Evolutionary conservation across 2,888 invertebrate species (phyloP), one percentile per base, ranked within the genome.

Genomic region (Sphaerophoria taeniata): DNA sequence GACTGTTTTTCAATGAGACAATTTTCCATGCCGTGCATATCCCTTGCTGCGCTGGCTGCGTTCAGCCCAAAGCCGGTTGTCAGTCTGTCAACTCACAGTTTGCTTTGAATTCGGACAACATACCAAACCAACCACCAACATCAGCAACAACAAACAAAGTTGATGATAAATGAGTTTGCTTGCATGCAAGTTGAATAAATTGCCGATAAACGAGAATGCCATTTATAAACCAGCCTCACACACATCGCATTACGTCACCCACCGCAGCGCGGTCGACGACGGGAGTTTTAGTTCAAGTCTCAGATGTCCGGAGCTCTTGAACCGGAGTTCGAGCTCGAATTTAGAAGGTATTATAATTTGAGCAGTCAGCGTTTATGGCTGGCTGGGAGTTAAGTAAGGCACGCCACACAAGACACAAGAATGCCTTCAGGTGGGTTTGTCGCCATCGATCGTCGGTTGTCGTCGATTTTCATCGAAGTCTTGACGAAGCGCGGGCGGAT

Each of bases 141-240:
- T 24, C 24, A 24, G 9, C 43, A 43, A 39, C 6, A 39, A 39
- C 11, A 14, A 14, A 77, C 43, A 55, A 24, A 45, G 45, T 39
- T 58, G 39, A 58, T 72, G 65, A 78, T 65, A 72, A 56, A 65
- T 58, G 65, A 65, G 72, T 47, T 65, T 39, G 58, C 58, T 58
- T 9, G 43, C 58, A 58, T 78, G 78, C 65, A 55, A 72, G 63
- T 9, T 56, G 78, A 72, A 72, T 78, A 78, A 78, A 78, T 78
- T 71, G 61, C 34, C 55, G 36, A 74, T 58, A 31, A 24, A 51
- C 24, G 24, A 24, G 24, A 24, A 24, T 24, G 24, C 39, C 45
- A 51, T 24, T 49, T 14, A 14, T 61, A 53, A 70, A 76, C 60
- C 76, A 60, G 74, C 69, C 60, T 69, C 53, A 49, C 49, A 49